Conservation (phyloP, 1,140 invertebrate genomes). For the Dreissena polymorpha region DNA sequence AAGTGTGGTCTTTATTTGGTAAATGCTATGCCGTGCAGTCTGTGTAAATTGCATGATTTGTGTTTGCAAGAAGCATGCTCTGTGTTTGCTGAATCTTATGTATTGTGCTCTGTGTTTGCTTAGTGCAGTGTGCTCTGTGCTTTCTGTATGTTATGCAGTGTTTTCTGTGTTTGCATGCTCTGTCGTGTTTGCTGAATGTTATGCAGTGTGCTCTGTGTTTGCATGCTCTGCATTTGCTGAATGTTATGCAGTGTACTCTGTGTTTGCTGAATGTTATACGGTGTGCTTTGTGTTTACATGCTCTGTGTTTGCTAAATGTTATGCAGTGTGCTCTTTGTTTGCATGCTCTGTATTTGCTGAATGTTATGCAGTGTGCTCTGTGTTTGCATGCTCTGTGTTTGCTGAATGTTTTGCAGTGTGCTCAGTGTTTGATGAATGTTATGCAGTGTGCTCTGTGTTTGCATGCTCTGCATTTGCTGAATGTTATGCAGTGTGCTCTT, state of each 20-base stretch:
- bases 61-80: no score
- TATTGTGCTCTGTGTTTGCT: slow-evolving; percentile 80
- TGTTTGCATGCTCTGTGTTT: not conserved
- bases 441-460: slow-evolving; percentile 85
- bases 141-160: no score
- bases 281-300: no score
- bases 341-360: not conserved
- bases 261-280: no score
- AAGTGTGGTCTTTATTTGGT: no score
- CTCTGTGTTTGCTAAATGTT: no score
- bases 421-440: slow-evolving; percentile 85
- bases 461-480: slow-evolving; percentile 82
- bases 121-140: slow-evolving; percentile 86
- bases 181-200: slow-evolving; percentile 90
- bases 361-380: no score
- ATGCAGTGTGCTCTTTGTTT: not conserved
- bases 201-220: slow-evolving; percentile 98
- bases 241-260: not conserved
- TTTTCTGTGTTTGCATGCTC: slow-evolving; percentile 83
- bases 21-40: no score
- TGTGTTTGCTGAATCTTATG: not conserved
- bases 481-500: slow-evolving; percentile 97
- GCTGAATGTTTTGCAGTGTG: not conserved
- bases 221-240: slow-evolving; percentile 90
- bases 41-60: no score